Conservation (phyloP, 2,888 invertebrate genomes). For the Hypercompe scribonia region DNA sequence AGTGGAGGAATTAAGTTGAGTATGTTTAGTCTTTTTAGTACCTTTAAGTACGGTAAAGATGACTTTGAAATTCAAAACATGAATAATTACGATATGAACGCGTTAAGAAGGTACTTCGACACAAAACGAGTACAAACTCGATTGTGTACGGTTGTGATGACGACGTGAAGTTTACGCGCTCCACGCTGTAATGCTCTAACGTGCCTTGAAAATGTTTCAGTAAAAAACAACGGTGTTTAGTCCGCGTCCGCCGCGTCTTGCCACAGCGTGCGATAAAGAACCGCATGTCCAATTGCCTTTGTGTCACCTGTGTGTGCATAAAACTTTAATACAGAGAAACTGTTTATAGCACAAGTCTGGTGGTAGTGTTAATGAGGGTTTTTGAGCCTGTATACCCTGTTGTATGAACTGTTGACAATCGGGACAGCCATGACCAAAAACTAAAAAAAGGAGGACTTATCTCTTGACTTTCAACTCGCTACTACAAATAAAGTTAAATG, state of each 20-base stretch:
- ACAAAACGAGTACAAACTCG: neutral
- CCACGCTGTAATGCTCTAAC: conserved; percentile 14
- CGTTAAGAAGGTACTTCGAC: neutral
- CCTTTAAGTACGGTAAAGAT: neutral
- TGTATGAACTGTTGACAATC: neutral
- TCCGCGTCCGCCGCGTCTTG: neutral
- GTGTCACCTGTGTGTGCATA: neutral
- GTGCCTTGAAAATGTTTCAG: conserved; percentile 27
- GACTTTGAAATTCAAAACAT: neutral
- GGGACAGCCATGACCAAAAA: neutral
- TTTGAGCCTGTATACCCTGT: neutral
- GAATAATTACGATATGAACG: neutral
- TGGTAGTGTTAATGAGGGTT: neutral
- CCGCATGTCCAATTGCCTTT: conserved; percentile 12
- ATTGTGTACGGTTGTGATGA: conserved; percentile 10
- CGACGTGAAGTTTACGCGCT: conserved; percentile 15
- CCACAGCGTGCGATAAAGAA: conserved; percentile 7
- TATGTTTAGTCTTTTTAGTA: neutral
- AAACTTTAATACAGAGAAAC: neutral
- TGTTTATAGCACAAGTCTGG: too few species aligned
- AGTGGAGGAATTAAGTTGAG: neutral
- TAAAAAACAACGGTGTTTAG: conserved; percentile 7
- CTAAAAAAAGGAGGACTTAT: neutral
- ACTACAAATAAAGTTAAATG: neutral
- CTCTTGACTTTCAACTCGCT: neutral